phyloP scores from a whole-genome alignment of 1,140 invertebrate genomes.

The Zeugodacus cucurbitae region DNA sequence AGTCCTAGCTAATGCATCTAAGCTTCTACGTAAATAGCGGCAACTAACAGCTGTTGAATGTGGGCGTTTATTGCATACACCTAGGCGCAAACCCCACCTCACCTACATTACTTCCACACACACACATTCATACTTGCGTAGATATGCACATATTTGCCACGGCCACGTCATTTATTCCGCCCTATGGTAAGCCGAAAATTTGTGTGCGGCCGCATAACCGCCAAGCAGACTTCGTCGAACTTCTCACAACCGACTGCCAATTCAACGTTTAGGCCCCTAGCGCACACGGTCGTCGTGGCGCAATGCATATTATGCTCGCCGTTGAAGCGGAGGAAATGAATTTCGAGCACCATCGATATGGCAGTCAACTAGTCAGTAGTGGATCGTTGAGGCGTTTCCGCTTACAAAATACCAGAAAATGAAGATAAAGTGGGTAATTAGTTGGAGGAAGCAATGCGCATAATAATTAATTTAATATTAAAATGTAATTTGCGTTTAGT shows the following conservation, averaged over 20 bases:
- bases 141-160: background rate
- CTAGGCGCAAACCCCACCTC: background rate
- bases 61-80: background rate
- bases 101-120: background rate
- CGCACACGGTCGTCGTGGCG: background rate
- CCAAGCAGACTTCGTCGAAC: background rate
- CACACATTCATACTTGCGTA: background rate
- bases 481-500: background rate
- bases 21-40: background rate
- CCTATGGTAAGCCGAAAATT: background rate
- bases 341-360: background rate
- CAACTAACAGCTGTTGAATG: background rate
- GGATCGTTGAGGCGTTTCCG: slow-evolving; percentile 1
- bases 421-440: slow-evolving; percentile 38
- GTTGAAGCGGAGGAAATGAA: background rate
- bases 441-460: background rate
- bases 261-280: background rate
- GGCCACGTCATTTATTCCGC: background rate
- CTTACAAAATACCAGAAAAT: slow-evolving; percentile 1
- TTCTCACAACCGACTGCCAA: background rate
- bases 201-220: background rate
- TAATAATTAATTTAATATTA: slow-evolving; percentile 40
- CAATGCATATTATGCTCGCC: background rate
- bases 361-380: background rate
- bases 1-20: background rate